Evolutionary conservation across 2,797 vertebrate genomes (phyloP), one percentile per base, ranked within the genome.

Genomic region (Pantherophis vulpinus): DNA sequence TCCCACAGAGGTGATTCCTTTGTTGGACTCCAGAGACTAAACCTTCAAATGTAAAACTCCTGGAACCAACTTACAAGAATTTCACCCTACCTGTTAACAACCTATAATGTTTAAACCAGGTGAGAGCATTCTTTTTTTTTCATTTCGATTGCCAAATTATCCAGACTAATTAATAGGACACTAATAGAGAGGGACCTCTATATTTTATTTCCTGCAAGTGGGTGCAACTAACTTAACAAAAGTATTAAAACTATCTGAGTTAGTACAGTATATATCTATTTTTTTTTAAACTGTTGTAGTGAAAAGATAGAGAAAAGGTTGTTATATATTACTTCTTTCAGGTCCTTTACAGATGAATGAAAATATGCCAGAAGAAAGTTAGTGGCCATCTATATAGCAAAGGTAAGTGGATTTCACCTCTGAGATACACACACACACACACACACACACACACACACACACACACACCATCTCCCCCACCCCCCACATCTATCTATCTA

Each of bases 81-180:
- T 90, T 94, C 90, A 74, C 42, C 91, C 91, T 55, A 83, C 66
- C 66, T 7, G 56, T 91, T 91, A 88, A 87, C 16, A 0, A 0
- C 91, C 92, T 56, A 87, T 93, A 94, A 86, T 61, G 89, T 90
- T 58, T 93, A 93, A 93, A 88, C 74, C 92, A 37, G 42, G 29
- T 92, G 61, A 23, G 92, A 93, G 90, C 60, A 61, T 92, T 86
- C 91, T 54, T 95, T 47, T 94, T 93, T 87, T 95, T 93, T 8
- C 27, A 66, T 66, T 66, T 66, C 4, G 0, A 96, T 96, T 96
- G 95, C 47, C 97, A 95, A 97, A 97, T 70, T 42, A 96, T 95
- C 88, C 87, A 94, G 94, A 94, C 47, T 93, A 94, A 95, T 97
- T 96, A 96, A 93, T 74, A 92, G 88, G 88, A 96, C 96, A 96